These are phyloP conservation scores for Apodemia zela DNA, from an alignment of 2,888 invertebrate species.

Conservation along the genomic window DNA sequence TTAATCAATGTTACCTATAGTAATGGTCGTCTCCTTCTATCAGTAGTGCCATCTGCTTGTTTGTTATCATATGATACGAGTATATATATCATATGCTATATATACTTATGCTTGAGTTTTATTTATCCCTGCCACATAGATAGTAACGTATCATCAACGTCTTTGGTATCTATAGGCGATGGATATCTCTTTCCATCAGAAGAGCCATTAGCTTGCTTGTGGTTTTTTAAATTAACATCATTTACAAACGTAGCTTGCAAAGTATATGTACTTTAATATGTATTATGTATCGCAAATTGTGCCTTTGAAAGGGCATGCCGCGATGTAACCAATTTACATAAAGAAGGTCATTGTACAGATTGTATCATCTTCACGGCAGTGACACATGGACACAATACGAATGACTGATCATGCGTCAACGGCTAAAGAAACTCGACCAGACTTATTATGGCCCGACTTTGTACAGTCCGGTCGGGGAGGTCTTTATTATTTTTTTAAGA, in stretches of 20 bases:
- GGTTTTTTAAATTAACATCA: background rate
- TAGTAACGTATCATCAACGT: too few species aligned
- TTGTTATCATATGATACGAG: too few species aligned
- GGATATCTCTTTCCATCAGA: too few species aligned
- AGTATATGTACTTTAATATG: background rate
- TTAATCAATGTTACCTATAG: too few species aligned
- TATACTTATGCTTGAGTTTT: too few species aligned
- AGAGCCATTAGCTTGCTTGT: background rate
- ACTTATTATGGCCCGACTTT: conserved; percentile 7
- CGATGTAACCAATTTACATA: conserved; percentile 6
- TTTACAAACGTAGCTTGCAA: background rate
- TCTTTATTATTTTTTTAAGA: conserved; percentile 2
- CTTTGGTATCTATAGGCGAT: too few species aligned
- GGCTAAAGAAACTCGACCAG: background rate
- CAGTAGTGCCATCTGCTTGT: too few species aligned
- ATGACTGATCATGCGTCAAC: conserved; percentile 13
- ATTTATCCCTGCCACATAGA: too few species aligned
- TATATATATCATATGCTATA: too few species aligned
- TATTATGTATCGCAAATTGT: background rate
- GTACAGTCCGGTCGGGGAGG: background rate
- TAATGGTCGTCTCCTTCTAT: too few species aligned
- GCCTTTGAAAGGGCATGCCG: conserved; percentile 6
- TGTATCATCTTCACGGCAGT: conserved; percentile 12
- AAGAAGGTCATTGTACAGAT: conserved; percentile 15
- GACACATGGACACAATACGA: background rate